Percentiles rank a stretch among this genome's conserved stretches.
Conservation (phyloP, 1,140 invertebrate genomes). For the Zaprionus tsacasi region DNA sequence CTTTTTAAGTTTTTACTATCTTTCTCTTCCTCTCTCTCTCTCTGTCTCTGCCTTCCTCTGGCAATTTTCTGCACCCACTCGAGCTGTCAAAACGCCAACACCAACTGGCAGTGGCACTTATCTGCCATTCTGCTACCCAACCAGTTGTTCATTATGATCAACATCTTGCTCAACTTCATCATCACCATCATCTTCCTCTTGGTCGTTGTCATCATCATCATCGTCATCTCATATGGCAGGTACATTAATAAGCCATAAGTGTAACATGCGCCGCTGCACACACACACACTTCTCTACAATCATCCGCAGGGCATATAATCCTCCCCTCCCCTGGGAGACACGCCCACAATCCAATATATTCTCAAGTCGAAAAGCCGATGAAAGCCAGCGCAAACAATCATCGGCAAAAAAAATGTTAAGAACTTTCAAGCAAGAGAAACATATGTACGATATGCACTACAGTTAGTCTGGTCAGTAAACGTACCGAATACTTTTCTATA, state of each 20-base stretch:
- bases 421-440: not conserved
- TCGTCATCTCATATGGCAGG: conserved; percentile 28
- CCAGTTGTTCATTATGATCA: conserved; percentile 10
- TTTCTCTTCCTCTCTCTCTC: not conserved
- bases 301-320: not conserved
- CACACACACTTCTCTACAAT: conserved; percentile 1
- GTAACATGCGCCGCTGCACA: conserved; percentile 34
- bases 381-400: conserved; percentile 29
- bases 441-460: conserved; percentile 28
- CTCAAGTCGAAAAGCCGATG: conserved; percentile 16
- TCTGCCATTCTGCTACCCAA: conserved; percentile 19
- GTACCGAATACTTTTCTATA: conserved; percentile 15
- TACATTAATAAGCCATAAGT: conserved; percentile 57
- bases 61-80: conserved; percentile 19
- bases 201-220: conserved; percentile 4
- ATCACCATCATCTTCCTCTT: conserved; percentile 9
- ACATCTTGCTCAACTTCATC: conserved; percentile 13
- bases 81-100: conserved; percentile 49
- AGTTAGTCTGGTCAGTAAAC: conserved; percentile 27
- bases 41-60: not conserved
- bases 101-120: conserved; percentile 50
- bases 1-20: not conserved
- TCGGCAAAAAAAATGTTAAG: conserved; percentile 11
- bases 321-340: no score
- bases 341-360: conserved; percentile 8